Evolutionary conservation across 2,888 invertebrate genomes (phyloP), one percentile per base, ranked within the genome.

Genomic region (Agriopis marginaria): DNA sequence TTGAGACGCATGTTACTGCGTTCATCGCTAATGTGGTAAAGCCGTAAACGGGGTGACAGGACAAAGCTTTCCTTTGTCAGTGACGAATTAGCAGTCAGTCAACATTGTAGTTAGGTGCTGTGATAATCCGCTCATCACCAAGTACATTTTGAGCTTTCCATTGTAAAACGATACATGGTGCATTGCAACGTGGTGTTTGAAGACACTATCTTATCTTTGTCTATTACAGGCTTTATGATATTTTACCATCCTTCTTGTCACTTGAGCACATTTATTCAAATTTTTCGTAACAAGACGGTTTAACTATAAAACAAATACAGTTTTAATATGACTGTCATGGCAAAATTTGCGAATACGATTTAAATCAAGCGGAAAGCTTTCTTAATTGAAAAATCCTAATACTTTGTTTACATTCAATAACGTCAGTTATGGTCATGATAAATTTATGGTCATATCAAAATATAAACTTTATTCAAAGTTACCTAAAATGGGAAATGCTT

Each of bases 11-110:
- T 50, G 50, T 17, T 17, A 4, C 45, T 45, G 47, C 32, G 32
- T 39, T 39, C 32, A 32, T 32, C 32, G 32, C 12, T 55, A 55
- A 55, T 55, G 56, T 56, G 42, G 23, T 11, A 17, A 56, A n/a
- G 17, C 11, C 42, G 40, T 50, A 60, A 39, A 39, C 40, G 39
- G 39, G 14, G 49, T 17, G 60, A 60, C 60, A 47, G 59, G 53
- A 17, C 42, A 68, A 80, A 66, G 66, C 66, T 39, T 58, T 62
- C 62, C 60, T 70, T 66, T 70, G 74, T 70, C 80, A 82, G 76
- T 82, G 83, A 84, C 72, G 76, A 82, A 84, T 82, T 77, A 72
- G 76, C 74, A 74, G 66, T 61, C 65, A 60, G 72, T 45, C 32
- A 61, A 17, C 44, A 40, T 50, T 47, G 17, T 17, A 7, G 14